Percentiles rank a stretch among this genome's conserved stretches.
Evolutionary conservation across 2,113 vertebrate species (phyloP).

Genomic region (Urocynchramus pylzowi): DNA sequence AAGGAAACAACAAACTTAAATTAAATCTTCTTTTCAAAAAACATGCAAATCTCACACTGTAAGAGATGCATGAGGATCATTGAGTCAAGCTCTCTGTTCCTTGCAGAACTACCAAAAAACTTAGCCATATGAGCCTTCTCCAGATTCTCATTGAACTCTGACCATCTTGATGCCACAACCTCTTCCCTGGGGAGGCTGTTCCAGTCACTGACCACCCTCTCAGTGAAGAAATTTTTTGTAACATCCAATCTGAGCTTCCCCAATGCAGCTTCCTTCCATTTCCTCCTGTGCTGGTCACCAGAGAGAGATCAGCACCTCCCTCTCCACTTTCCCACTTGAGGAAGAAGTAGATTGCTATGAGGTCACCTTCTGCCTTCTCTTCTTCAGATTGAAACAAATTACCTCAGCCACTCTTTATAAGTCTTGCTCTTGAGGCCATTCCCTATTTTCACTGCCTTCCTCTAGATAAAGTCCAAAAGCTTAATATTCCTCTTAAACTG

Average conservation of each 20-base stretch:
- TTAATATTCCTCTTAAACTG: background rate
- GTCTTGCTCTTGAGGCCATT: background rate
- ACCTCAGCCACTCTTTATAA: fast-evolving
- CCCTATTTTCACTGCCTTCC: background rate
- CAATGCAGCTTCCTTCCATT: background rate
- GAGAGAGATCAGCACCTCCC: background rate
- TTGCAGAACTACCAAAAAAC: background rate
- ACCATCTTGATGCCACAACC: background rate
- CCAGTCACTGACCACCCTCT: too few species aligned
- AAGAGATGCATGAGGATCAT: background rate
- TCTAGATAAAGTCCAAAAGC: background rate
- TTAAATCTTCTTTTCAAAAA: background rate
- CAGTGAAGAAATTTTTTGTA: background rate
- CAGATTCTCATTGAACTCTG: background rate
- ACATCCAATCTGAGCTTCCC: background rate
- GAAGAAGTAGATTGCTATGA: background rate
- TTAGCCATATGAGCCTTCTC: background rate
- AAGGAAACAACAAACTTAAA: background rate
- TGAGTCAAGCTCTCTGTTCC: background rate
- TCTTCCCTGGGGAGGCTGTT: background rate
- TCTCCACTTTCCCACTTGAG: background rate
- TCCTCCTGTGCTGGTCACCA: background rate
- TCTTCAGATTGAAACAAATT: background rate
- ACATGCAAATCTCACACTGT: background rate
- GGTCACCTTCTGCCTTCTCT: background rate